Evolutionary conservation across 2,113 vertebrate genomes (phyloP), one percentile per base, ranked within the genome.

Genomic region (Mustela lutreola): DNA sequence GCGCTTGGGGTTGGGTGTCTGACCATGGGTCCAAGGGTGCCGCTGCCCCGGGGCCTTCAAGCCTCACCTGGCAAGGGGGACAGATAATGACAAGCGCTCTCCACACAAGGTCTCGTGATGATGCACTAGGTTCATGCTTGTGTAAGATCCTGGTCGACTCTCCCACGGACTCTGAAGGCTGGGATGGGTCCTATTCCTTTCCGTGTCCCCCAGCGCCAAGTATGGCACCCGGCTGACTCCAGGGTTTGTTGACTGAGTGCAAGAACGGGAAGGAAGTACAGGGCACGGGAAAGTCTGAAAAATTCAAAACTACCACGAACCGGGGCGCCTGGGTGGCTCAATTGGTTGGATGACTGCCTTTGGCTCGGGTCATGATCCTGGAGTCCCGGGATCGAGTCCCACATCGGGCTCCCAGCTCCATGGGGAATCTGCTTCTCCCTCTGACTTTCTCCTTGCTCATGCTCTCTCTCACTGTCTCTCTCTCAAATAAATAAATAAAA

Each of bases 101-200:
- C 18, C 19, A 5, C 2, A 45, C 39, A 70, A 58, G 24, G 26
- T 60, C 88, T 83, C 63, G 82, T 78, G 81, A 89, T 12, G 14
- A 1, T 62, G 58, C 53, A 80, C 33, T 11, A 6, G 73, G n/a
- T 24, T 67, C 26, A 12, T 0, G 0, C 2, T 1, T 21, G 33
- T 21, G 0, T 48, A 33, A 84, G 36, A 33, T 39, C 42, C 76
- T 91, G 12, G 81, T 53, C 18, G 3, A 4, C 31, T 67, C 53
- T 89, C 2, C 11, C n/a, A 4, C 2, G 19, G 19, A n/a, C 45
- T 65, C 80, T 48, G 45, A 65, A 50, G 63, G 42, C 76, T 53
- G 84, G 24, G 12, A 2, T 7, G 28, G 33, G 53, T 78, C 33
- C 45, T 48, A 28, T 4, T 67, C 45, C n/a, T 70, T 75, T 58